Base-by-base conservation (phyloP, 2,888 invertebrate genomes). In the Eremobia ochroleuca region DNA sequence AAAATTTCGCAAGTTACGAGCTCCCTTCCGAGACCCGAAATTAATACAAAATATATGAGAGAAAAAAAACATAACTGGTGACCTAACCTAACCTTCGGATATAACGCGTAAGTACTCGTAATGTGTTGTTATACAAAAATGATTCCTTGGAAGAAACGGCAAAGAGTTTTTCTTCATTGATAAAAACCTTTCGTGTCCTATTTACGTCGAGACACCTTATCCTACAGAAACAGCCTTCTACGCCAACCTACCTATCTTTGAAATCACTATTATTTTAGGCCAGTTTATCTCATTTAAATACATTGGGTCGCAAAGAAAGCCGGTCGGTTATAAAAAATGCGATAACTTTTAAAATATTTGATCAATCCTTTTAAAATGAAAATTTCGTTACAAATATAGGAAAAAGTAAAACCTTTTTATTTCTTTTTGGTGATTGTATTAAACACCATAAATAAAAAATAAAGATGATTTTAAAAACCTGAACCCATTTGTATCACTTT, bases 211-310 rank as follows among this genome's bases (percentile, higher is more conserved):
- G 61, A 9, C 46, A 64, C 4, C 25, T 49, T 25, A 37, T 46
- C 43, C 13, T 11, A 15, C 3, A 46, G 31, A 71, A 58, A 31
- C 34, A 2, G 37, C 71, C 55, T 37, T 8, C 46, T 55, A 79
- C 40, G 9, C 37, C 37, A 71, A 55, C n/a, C 11, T 25, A 74
- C 21, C 21, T 25, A 15, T 25, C 15, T 52, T 59, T 59, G 8
- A 55, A 6, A 43, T 15, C 4, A 43, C 37, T 69, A 43, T 85
- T 67, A 55, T 77, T 61, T 77, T 43, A 85, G 67, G 67, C 25
- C 18, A 59, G 40, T 25, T 62, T 40, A 34, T 49, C 25, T 77
- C 52, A 68, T 82, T 71, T 71, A 68, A 74, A n/a, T 52, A n/a
- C n/a, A n/a, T n/a, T n/a, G n/a, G n/a, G n/a, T n/a, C n/a, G n/a